phyloP scores from a whole-genome alignment of 2,888 invertebrate genomes.

The Protodeltote pygarga region DNA sequence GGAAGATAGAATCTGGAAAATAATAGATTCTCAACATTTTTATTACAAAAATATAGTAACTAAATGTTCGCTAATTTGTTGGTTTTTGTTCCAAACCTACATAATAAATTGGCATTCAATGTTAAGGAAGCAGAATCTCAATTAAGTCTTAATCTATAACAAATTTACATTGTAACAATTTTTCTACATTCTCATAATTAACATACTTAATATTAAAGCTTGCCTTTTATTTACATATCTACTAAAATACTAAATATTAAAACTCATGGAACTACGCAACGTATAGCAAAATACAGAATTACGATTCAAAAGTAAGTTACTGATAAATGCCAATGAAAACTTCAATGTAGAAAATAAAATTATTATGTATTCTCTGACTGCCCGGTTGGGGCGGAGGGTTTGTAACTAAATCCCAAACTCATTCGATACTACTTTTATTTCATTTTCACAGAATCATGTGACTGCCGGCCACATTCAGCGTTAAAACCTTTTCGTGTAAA shows the following conservation, averaged over 20 bases:
- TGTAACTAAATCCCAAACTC: slow-evolving; percentile 32
- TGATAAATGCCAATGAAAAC: slow-evolving; percentile 71
- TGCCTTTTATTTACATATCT: slow-evolving; percentile 69
- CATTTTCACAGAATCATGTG: too few species aligned
- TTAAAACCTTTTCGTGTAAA: too few species aligned
- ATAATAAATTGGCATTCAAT: slow-evolving; percentile 62
- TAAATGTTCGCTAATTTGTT: slow-evolving; percentile 31
- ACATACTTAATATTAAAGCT: slow-evolving; percentile 82
- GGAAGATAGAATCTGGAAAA: slow-evolving; percentile 45
- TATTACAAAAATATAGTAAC: slow-evolving; percentile 36
- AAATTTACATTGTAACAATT: slow-evolving; percentile 81
- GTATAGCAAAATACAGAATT: slow-evolving; percentile 49
- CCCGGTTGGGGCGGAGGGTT: slow-evolving; percentile 40
- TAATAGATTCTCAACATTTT: slow-evolving; percentile 35
- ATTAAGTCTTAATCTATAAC: slow-evolving; percentile 71
- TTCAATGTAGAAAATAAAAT: slow-evolving; percentile 54
- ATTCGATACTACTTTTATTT: neutral
- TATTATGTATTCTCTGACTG: slow-evolving; percentile 56
- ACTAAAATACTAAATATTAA: slow-evolving; percentile 50
- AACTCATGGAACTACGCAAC: slow-evolving; percentile 47
- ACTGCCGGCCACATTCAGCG: too few species aligned
- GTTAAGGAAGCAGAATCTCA: slow-evolving; percentile 71
- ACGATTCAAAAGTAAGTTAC: slow-evolving; percentile 54
- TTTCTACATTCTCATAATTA: slow-evolving; percentile 66
- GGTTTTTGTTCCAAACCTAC: slow-evolving; percentile 40